A percentile compares a stretch with the other conserved stretches of the same genome.
phyloP scores from a whole-genome alignment of 2,113 vertebrate species.

The Dasyprocta punctata region DNA sequence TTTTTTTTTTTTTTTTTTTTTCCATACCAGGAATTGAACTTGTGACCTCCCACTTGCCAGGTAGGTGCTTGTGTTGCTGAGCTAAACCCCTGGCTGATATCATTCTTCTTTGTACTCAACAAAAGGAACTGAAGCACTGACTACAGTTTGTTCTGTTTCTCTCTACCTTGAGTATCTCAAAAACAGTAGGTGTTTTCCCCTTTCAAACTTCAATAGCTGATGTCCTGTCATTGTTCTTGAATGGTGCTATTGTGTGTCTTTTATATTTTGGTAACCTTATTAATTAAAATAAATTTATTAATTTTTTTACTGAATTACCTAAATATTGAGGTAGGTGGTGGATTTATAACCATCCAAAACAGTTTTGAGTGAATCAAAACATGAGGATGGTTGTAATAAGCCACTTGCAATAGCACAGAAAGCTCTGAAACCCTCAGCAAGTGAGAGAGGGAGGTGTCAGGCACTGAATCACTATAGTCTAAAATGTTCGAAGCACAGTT shows the following conservation, averaged over 20 bases:
- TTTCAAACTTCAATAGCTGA: not conserved
- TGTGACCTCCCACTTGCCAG: no score
- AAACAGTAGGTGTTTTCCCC: not conserved
- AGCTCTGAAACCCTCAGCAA: not conserved
- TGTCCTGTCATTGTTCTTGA: not conserved
- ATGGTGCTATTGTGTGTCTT: not conserved
- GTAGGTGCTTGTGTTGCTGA: no score
- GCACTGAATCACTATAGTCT: not conserved
- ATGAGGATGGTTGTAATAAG: not conserved
- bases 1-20: no score
- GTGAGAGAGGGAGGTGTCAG: not conserved
- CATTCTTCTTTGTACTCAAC: not conserved
- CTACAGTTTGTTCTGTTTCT: not conserved
- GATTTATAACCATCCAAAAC: not conserved
- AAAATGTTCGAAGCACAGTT: not conserved
- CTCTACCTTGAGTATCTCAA: not conserved
- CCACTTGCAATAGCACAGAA: not conserved
- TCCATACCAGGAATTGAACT: no score
- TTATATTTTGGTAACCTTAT: not conserved
- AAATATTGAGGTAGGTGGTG: not conserved
- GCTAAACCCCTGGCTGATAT: no score
- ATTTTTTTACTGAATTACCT: not conserved
- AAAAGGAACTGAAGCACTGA: not conserved
- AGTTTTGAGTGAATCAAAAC: not conserved
- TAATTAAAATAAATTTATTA: not conserved